phyloP scores from a whole-genome alignment of 2,888 invertebrate genomes.

The Coremacera marginata region DNA sequence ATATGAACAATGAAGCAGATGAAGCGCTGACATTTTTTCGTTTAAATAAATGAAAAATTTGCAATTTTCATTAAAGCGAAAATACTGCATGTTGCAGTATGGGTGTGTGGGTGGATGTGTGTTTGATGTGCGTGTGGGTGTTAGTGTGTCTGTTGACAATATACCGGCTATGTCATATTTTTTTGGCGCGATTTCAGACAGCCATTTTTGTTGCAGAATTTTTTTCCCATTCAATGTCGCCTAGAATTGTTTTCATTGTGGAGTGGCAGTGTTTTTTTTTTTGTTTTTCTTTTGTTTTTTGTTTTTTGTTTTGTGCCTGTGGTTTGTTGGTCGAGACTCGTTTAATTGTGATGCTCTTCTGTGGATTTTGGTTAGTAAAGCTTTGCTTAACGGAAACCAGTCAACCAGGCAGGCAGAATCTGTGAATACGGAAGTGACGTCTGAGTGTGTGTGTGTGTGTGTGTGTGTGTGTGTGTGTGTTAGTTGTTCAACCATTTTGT shows the following conservation, averaged over 20 bases:
- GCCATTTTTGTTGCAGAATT: background rate
- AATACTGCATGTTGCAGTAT: too few species aligned
- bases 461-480: constrained; percentile 31
- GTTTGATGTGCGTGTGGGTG: too few species aligned
- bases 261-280: background rate
- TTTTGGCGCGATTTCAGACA: background rate
- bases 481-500: constrained; percentile 44
- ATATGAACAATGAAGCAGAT: background rate
- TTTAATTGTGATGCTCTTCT: constrained; percentile 37
- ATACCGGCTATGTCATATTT: too few species aligned
- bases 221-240: too few species aligned
- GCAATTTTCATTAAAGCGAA: too few species aligned
- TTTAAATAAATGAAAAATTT: too few species aligned
- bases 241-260: background rate
- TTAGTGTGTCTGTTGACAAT: too few species aligned
- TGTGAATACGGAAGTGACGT: constrained; percentile 8
- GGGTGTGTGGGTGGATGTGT: too few species aligned
- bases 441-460: constrained; percentile 26
- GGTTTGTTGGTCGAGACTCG: constrained; percentile 34
- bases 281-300: background rate
- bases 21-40: background rate
- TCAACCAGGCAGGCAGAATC: background rate
- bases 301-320: constrained; percentile 13
- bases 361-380: background rate
- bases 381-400: constrained; percentile 16